Conservation (phyloP, 2,797 vertebrate genomes). For the Paratrypauchen microcephalus region DNA sequence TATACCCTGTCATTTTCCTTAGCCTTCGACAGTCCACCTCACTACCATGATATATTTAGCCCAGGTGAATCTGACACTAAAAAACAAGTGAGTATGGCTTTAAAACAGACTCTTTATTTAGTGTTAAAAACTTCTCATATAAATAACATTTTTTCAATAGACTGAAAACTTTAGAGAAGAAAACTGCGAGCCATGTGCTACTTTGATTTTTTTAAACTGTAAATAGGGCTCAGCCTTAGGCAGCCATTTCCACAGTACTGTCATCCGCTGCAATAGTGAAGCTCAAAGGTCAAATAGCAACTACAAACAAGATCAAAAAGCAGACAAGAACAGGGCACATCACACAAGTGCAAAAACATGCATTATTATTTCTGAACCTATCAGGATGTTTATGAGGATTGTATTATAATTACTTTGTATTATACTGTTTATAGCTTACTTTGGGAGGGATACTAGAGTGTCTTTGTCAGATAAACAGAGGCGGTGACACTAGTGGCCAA, state of each 20-base stretch:
- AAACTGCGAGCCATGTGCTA: neutral
- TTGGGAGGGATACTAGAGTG: neutral
- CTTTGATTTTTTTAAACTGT: neutral
- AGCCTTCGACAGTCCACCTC: conserved; percentile 27
- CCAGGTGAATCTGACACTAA: conserved; percentile 69
- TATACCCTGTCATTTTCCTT: neutral
- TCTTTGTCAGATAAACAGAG: neutral
- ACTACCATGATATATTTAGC: conserved; percentile 60
- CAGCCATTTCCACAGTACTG: conserved; percentile 1
- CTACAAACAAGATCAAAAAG: conserved; percentile 19
- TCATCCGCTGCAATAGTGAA: conserved; percentile 4
- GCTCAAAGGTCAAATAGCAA: conserved; percentile 51
- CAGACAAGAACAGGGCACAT: neutral
- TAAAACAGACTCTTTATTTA: conserved; percentile 38
- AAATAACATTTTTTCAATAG: neutral
- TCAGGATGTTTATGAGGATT: neutral
- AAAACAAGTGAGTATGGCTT: conserved; percentile 57
- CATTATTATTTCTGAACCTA: neutral
- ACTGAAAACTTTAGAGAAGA: neutral
- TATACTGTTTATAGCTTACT: neutral
- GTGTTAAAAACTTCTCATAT: neutral
- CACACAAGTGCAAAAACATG: neutral
- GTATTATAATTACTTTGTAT: neutral
- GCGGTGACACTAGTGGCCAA: conserved; percentile 11
- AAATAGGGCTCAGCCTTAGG: conserved; percentile 7